These are phyloP conservation scores for Thomomys bottae DNA, from an alignment of 2,113 vertebrate genomes.

Conservation along the genomic window DNA sequence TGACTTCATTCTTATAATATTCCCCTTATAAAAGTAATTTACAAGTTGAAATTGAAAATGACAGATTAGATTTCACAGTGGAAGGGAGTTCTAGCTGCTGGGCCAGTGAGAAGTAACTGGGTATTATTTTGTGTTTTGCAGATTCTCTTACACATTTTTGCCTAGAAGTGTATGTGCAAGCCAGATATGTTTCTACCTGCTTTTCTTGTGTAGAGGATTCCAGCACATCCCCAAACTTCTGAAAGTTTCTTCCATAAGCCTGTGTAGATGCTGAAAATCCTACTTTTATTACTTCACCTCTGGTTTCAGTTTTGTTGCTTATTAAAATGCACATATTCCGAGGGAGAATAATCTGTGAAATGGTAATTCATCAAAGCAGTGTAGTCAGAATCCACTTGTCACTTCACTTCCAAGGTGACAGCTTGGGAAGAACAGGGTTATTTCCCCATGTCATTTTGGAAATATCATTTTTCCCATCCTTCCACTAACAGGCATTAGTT, in stretches of 20 bases:
- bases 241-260: not conserved
- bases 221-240: not conserved
- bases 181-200: not conserved
- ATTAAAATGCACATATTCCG: conserved; percentile 61
- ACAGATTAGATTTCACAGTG: conserved; percentile 57
- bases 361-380: conserved; percentile 59
- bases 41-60: conserved; percentile 69
- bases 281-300: conserved; percentile 45
- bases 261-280: conserved; percentile 12
- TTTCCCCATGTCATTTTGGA: conserved; percentile 49
- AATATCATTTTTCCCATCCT: conserved; percentile 24
- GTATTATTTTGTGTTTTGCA: not conserved
- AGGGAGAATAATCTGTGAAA: conserved; percentile 40
- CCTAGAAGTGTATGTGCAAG: not conserved
- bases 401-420: conserved; percentile 39
- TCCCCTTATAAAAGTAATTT: conserved; percentile 63
- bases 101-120: not conserved
- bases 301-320: conserved; percentile 21
- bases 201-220: not conserved
- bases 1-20: conserved; percentile 49
- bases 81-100: not conserved
- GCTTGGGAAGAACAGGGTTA: conserved; percentile 39
- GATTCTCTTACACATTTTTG: not conserved
- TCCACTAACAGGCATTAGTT: conserved; percentile 34
- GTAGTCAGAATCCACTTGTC: conserved; percentile 47